These are phyloP conservation scores for Anguilla megastoma DNA, from an alignment of 2,797 vertebrate species.

Conservation along the genomic window DNA sequence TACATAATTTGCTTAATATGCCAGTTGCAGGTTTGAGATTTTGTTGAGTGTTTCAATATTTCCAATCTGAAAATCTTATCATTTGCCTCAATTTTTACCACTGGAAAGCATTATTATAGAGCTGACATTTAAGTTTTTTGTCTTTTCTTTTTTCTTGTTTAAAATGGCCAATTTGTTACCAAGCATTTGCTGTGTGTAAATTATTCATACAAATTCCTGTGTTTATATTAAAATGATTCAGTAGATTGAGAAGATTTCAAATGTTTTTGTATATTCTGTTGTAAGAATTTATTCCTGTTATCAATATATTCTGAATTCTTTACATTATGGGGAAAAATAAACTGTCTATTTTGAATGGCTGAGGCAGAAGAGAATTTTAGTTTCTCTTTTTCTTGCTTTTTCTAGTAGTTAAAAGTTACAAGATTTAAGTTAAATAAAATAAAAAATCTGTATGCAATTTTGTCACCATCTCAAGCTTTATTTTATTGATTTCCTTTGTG, in stretches of 20 bases:
- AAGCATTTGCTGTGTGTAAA: conserved; percentile 90
- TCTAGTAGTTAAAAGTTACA: conserved; percentile 87
- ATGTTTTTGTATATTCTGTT: conserved; percentile 93
- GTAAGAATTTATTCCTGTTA: conserved; percentile 90
- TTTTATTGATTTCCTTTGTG: background rate
- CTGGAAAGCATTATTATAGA: conserved; percentile 79
- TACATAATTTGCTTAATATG: conserved; percentile 20
- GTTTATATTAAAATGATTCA: conserved; percentile 90
- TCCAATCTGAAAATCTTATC: conserved; percentile 29
- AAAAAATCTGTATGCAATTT: conserved; percentile 81
- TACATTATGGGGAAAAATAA: conserved; percentile 77
- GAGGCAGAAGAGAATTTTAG: conserved; percentile 82
- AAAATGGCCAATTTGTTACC: conserved; percentile 85
- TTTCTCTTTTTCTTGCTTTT: conserved; percentile 90
- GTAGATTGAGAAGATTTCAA: conserved; percentile 76
- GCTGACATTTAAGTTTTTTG: conserved; percentile 72
- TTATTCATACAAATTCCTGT: conserved; percentile 88
- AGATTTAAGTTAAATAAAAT: conserved; percentile 97
- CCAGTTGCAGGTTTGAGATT: conserved; percentile 29
- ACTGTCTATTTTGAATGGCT: conserved; percentile 87
- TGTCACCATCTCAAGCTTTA: conserved; percentile 20
- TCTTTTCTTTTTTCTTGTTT: conserved; percentile 71
- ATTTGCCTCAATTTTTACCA: conserved; percentile 62
- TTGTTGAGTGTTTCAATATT: conserved; percentile 47
- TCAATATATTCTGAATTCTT: conserved; percentile 89